Conservation (phyloP, 2,797 vertebrate species). For the Bovichtus diacanthus region DNA sequence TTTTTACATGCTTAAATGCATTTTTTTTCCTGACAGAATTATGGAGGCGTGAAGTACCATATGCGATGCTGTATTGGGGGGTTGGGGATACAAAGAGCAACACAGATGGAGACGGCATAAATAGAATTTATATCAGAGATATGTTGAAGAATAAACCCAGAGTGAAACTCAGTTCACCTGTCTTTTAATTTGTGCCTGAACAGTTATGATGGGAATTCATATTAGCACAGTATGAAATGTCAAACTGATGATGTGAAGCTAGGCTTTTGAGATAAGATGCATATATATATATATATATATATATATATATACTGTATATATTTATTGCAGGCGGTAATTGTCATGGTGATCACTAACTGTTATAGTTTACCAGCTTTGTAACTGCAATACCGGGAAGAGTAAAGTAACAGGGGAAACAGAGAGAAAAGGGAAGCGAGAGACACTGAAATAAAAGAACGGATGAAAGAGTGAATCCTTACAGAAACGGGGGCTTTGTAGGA, state of each 20-base stretch:
- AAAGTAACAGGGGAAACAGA: neutral
- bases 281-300: too few relatives aligned
- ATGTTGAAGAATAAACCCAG: constrained; percentile 5
- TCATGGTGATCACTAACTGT: constrained; percentile 8
- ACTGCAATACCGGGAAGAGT: neutral
- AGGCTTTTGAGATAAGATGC: neutral
- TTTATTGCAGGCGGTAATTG: neutral
- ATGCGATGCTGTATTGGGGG: neutral
- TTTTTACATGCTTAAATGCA: constrained; percentile 18
- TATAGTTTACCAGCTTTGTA: constrained; percentile 1
- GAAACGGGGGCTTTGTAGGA: constrained; percentile 21
- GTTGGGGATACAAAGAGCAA: constrained; percentile 1
- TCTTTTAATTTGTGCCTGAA: constrained; percentile 8
- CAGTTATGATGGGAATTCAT: neutral
- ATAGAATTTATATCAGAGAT: constrained; percentile 9
- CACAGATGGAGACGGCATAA: neutral
- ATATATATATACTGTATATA: neutral
- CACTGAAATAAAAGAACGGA: neutral
- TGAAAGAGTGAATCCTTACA: constrained; percentile 12
- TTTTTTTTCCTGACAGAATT: constrained; percentile 32
- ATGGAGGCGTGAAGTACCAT: constrained; percentile 19
- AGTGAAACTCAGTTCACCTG: constrained; percentile 6
- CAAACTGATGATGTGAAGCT: neutral
- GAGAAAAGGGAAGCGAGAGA: neutral
- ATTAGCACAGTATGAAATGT: neutral